Base-by-base conservation (phyloP, 1,140 invertebrate species). In the Aculops lycopersici region DNA sequence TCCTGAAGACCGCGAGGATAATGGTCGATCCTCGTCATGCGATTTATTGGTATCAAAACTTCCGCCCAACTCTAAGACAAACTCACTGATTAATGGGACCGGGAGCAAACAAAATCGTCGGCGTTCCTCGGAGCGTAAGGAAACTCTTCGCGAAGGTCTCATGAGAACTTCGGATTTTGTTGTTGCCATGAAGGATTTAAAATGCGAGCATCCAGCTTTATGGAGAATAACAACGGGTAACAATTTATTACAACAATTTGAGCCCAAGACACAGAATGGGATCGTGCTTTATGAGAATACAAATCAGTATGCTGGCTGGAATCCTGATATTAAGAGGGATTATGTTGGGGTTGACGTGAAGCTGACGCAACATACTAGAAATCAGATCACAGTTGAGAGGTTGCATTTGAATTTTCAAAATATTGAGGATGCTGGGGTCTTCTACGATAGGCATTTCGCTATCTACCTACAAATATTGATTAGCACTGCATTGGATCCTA, bases 151-250 rank as follows among this genome's bases (percentile, higher is more conserved):
- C 8, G 40, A 48, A 43, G 42, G 58, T 40, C 54, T 79, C 72
- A 67, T 71, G 44, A 39, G 46, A 39, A 46, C 44, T 39, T 73
- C 74, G 36, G 74, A 78, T 52, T 81, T 80, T 61, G 68, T 81
- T 37, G 70, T 74, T 24, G 65, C 76, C 44, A 74, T 72, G 58
- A 74, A 80, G 58, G 54, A 75, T 35, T 59, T 60, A 40, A 43
- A 48, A 36, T 63, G 72, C 55, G 67, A 74, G 50, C 72, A 68
- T 65, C 74, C 74, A 3, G 63, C 69, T 3, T 67, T 81, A 46
- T 81, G 76, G 76, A 67, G 74, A 55, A 74, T 80, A 38, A 75
- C 80, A 53, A n/a, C n/a, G n/a, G 74, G 74, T 1, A 79, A 78
- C 58, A 71, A 71, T 16, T 62, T 80, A 41, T 55, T 81, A 36